phyloP scores from a whole-genome alignment of 92 coral and sea anemone genomes.

The Desmophyllum pertusum region DNA sequence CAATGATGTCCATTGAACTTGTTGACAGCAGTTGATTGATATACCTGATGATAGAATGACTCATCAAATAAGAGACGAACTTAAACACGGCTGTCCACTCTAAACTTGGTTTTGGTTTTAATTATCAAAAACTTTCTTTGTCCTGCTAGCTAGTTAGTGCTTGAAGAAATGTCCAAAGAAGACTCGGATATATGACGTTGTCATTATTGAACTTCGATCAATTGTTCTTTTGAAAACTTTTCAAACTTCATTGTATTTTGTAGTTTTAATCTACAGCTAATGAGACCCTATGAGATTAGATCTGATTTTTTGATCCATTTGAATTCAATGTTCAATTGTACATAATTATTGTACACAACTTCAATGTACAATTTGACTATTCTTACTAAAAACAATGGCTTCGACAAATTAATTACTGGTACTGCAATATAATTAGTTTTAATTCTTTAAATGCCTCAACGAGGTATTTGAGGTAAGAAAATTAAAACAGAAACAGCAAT shows the following conservation, averaged over 20 bases:
- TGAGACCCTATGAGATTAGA: neutral
- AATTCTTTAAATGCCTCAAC: neutral
- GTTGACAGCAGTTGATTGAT: conserved; percentile 3
- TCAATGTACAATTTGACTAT: neutral
- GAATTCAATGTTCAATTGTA: conserved; percentile 5
- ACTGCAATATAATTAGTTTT: neutral
- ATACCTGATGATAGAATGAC: neutral
- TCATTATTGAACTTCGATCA: neutral
- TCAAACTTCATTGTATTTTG: neutral
- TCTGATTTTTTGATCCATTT: neutral
- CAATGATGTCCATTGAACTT: neutral
- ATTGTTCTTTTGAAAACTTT: conserved; percentile 10
- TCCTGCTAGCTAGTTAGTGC: neutral
- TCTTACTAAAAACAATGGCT: neutral
- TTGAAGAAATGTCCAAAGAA: neutral
- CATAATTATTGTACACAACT: neutral
- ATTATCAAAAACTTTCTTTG: neutral
- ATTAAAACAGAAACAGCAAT: neutral
- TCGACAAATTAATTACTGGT: too few species aligned
- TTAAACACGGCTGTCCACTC: neutral
- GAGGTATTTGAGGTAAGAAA: neutral
- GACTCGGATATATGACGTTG: neutral
- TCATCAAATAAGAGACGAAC: neutral
- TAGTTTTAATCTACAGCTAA: neutral
- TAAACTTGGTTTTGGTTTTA: neutral